A percentile compares a stretch with the other conserved stretches of the same genome.
Conservation (phyloP, 2,797 vertebrate genomes). For the Sebastes melanostomus region DNA sequence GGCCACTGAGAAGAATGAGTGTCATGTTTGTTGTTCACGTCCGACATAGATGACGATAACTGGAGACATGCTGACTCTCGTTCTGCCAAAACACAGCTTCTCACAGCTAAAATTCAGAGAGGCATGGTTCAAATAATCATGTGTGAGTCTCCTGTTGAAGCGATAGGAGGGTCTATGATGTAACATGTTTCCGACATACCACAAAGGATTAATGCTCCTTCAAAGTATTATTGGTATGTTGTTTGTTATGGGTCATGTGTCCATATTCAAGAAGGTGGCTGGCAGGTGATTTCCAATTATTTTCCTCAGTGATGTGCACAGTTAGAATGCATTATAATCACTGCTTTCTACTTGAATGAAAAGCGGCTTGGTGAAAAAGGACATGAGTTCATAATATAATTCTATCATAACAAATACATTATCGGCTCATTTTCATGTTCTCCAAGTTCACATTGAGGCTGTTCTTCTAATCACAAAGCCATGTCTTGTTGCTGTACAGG, state of each 20-base stretch:
- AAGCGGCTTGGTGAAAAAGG: not conserved
- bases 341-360: not conserved
- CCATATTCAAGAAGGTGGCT: not conserved
- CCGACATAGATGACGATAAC: constrained; percentile 20
- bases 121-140: not conserved
- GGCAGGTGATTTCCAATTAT: not conserved
- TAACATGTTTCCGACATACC: constrained; percentile 8
- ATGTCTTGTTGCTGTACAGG: not conserved
- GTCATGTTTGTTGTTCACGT: constrained; percentile 12
- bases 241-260: constrained; percentile 2
- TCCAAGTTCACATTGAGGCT: not conserved
- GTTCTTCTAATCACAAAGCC: not conserved
- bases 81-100: constrained; percentile 12
- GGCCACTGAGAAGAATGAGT: not conserved
- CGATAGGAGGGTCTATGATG: not conserved
- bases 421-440: not conserved
- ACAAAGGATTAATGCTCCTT: not conserved
- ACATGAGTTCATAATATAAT: not conserved
- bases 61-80: constrained; percentile 27
- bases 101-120: constrained; percentile 1
- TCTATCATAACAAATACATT: constrained; percentile 12
- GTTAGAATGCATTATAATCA: not conserved
- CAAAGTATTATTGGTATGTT: not conserved
- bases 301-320: not conserved
- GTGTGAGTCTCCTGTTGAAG: not conserved